phyloP scores from a whole-genome alignment of 2,888 invertebrate species.

The Copidosoma aretas region DNA sequence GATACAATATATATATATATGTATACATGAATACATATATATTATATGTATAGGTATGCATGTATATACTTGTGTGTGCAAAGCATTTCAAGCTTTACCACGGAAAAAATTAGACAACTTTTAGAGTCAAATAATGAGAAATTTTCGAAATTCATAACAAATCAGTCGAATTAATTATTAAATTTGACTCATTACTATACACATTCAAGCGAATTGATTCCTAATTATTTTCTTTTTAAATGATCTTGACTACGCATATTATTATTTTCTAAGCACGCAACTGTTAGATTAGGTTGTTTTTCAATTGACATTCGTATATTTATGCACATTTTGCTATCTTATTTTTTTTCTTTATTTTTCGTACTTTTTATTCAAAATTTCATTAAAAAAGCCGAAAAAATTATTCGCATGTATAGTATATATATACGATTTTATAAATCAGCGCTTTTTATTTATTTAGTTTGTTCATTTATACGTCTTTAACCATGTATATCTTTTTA shows the following conservation, averaged over 20 bases:
- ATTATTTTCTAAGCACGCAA: background rate
- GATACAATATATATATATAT: background rate
- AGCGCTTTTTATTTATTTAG: slow-evolving; percentile 17
- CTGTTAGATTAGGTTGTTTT: slow-evolving; percentile 37
- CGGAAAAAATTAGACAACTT: background rate
- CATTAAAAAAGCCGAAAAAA: slow-evolving; percentile 34
- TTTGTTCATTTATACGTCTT: slow-evolving; percentile 1
- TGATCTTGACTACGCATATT: background rate
- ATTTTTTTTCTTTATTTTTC: slow-evolving; percentile 16
- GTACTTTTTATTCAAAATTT: slow-evolving; percentile 9
- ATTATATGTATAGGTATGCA: no score
- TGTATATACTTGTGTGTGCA: background rate
- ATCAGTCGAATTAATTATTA: background rate
- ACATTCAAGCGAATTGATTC: background rate
- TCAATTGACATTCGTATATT: slow-evolving; percentile 56
- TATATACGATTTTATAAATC: slow-evolving; percentile 24
- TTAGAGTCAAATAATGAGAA: background rate
- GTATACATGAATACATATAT: no score
- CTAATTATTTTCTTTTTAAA: background rate
- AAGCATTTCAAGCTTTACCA: background rate
- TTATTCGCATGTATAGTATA: slow-evolving; percentile 24
- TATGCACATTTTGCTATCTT: slow-evolving; percentile 44
- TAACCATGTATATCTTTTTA: slow-evolving; percentile 2
- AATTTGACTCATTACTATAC: background rate
- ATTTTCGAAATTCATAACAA: background rate